A percentile compares a stretch with the other conserved stretches of the same genome.
Evolutionary conservation across 2,113 vertebrate genomes (phyloP).

Genomic region (Xyrauchen texanus): DNA sequence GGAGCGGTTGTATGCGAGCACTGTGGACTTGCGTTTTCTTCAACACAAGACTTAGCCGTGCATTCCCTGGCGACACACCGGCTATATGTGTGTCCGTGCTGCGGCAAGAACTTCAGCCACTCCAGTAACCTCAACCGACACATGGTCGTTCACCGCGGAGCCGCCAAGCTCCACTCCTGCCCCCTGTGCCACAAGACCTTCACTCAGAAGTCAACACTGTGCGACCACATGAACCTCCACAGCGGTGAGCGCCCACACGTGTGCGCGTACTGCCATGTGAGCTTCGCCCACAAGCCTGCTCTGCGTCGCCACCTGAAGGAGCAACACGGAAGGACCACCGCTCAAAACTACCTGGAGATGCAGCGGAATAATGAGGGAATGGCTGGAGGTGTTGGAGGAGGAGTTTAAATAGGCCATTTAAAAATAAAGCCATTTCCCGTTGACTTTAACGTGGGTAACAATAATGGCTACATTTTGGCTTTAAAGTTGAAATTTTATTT

Average conservation of each 20-base stretch:
- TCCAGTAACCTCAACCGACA: conserved; percentile 88
- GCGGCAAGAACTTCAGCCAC: conserved; percentile 93
- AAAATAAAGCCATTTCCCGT: neutral
- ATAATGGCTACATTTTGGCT: neutral
- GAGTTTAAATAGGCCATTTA: neutral
- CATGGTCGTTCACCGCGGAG: conserved; percentile 86
- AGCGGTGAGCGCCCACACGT: conserved; percentile 87
- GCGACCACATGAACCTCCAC: conserved; percentile 95
- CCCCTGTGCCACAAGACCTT: conserved; percentile 90
- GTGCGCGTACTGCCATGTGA: conserved; percentile 89
- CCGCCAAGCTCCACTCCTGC: conserved; percentile 85
- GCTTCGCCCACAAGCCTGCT: conserved; percentile 92
- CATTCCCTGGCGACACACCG: conserved; percentile 86
- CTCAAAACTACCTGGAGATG: conserved; percentile 85
- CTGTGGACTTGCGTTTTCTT: conserved; percentile 85
- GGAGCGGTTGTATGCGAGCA: conserved; percentile 80
- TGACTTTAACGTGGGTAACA: neutral
- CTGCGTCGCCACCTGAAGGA: conserved; percentile 90
- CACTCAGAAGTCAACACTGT: conserved; percentile 91
- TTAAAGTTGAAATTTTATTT: neutral
- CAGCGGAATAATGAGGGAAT: conserved; percentile 69
- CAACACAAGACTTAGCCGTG: conserved; percentile 81
- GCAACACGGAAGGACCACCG: conserved; percentile 91
- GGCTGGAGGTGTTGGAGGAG: conserved; percentile 43
- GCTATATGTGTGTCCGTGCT: conserved; percentile 89